These are phyloP conservation scores for Rostratula benghalensis DNA, from an alignment of 2,113 vertebrate species.

Conservation along the genomic window DNA sequence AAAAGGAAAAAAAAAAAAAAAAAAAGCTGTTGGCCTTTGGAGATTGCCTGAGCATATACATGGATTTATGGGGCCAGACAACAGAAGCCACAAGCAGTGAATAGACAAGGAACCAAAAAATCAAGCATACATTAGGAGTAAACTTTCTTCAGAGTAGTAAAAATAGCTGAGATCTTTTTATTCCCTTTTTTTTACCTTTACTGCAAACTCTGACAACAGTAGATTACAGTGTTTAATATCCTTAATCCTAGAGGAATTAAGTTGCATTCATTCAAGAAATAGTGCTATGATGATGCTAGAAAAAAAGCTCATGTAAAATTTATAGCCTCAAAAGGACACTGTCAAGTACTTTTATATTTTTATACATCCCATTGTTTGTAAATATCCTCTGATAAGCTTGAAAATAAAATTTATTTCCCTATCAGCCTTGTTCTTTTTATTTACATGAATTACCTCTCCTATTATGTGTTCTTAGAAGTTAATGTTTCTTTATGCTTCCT, in stretches of 20 bases:
- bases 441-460: background rate
- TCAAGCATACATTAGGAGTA: background rate
- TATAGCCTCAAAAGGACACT: conserved; percentile 74
- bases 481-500: background rate
- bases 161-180: conserved; percentile 5
- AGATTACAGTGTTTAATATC: conserved; percentile 34
- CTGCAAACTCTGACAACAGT: conserved; percentile 40
- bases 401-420: conserved; percentile 85
- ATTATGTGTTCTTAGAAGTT: background rate
- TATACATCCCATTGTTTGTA: conserved; percentile 80
- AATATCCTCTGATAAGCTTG: conserved; percentile 77
- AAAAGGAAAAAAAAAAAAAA: background rate
- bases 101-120: background rate
- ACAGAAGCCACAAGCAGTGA: background rate
- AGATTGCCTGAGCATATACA: background rate
- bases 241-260: conserved; percentile 45
- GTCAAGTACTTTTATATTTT: conserved; percentile 82
- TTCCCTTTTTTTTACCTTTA: conserved; percentile 5
- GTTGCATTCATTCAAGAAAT: conserved; percentile 64
- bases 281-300: conserved; percentile 68
- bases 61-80: background rate
- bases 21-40: background rate
- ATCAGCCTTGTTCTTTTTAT: conserved; percentile 56
- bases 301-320: conserved; percentile 77
- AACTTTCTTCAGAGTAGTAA: conserved; percentile 9